Percentiles rank a stretch among this genome's conserved stretches.
Conservation (phyloP, 2,797 vertebrate genomes). For the Bryconaethiops microstoma region DNA sequence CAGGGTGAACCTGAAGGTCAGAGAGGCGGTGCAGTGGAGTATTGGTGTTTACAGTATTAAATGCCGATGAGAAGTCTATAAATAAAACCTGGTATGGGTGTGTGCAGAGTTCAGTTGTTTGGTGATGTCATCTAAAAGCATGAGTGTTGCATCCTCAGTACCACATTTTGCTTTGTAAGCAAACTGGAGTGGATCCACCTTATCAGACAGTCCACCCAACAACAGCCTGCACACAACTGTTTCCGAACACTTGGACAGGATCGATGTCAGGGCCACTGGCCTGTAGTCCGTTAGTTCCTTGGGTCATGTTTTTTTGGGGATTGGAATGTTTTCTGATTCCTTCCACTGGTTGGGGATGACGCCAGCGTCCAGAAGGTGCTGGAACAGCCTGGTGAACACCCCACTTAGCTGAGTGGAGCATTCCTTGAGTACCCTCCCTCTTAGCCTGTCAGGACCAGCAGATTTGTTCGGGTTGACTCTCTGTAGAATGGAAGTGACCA, state of each 20-base stretch:
- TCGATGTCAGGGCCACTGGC: conserved; percentile 1
- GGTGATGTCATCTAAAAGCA: not conserved
- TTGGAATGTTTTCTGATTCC: not conserved
- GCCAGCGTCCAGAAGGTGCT: not conserved
- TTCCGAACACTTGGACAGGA: conserved; percentile 5
- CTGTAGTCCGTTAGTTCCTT: not conserved
- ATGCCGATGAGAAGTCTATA: not conserved
- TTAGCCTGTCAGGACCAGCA: conserved; percentile 12
- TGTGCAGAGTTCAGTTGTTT: not conserved
- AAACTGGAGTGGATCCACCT: conserved; percentile 17
- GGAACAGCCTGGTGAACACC: conserved; percentile 7
- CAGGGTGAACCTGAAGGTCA: too few relatives aligned
- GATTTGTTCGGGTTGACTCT: too few relatives aligned
- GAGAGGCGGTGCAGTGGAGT: too few relatives aligned
- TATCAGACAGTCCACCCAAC: not conserved
- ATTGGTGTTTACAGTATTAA: too few relatives aligned
- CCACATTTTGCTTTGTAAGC: conserved; percentile 8
- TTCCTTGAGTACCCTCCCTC: conserved; percentile 14
- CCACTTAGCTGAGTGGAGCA: conserved; percentile 15
- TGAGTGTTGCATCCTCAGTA: conserved; percentile 13
- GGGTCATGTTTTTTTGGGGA: not conserved
- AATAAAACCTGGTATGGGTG: not conserved
- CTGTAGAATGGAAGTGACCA: too few relatives aligned
- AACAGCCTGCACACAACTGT: not conserved
- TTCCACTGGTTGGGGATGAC: not conserved